Base-by-base conservation (phyloP, 2,113 vertebrate genomes). In the Terrapene triunguis region DNA sequence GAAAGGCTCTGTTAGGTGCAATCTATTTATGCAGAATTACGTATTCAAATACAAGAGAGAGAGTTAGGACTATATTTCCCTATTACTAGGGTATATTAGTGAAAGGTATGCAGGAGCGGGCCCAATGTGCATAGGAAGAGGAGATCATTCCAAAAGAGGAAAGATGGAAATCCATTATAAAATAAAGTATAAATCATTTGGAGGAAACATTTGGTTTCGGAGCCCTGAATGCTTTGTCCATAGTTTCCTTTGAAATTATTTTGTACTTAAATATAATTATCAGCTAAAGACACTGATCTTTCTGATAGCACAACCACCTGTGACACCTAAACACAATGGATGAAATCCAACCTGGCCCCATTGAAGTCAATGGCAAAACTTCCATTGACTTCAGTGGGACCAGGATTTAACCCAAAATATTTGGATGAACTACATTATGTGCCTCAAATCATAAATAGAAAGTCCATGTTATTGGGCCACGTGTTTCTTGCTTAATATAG, bases 401-500 rank as follows among this genome's bases (percentile, higher is more conserved):
- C 14, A 38, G 69, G 38, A 38, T 42, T 22, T 74, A 38, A 38
- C 21, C n/a, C 21, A 42, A 74, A 74, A 74, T 42, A 74, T 72
- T 72, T 72, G 65, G 16, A 69, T 17, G 19, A 69, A 69, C 35
- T 38, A 17, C n/a, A 42, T n/a, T 42, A 11, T 74, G 19, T 72
- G 69, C 69, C 69, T 72, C 69, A 72, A 38, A 72, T 72, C n/a
- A 38, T 72, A 72, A 72, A 65, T 32, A 35, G 29, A 65, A 65
- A 32, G 13, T 16, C 14, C 4, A n/a, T 69, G 32, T 69, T 69
- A n/a, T 69, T 69, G 35, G 8, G 35, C 17, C 35, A n/a, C 8
- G 6, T 69, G 35, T 84, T 85, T 27, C 8, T 83, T 0, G 0
- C 25, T 44, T 54, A 2, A 2, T 10, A 38, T 83, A 17, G 0